Conservation (phyloP, 2,888 invertebrate genomes). For the Brenthis ino region DNA sequence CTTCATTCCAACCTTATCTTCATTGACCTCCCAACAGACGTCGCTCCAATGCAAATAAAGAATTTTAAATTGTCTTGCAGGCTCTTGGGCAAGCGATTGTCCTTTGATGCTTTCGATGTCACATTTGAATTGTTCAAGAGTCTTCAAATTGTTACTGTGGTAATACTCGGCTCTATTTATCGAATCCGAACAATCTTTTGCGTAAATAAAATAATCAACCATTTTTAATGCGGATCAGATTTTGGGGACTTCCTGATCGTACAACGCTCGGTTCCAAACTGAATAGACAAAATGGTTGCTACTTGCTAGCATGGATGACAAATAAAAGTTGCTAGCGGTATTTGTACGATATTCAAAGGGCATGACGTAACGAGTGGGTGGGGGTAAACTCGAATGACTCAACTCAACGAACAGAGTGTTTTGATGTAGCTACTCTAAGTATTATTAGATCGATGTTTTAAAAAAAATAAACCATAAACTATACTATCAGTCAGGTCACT, state of each 20-base stretch:
- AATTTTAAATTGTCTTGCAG: conserved; percentile 40
- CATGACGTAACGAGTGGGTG: no score
- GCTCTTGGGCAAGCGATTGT: conserved; percentile 30
- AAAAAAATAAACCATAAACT: no score
- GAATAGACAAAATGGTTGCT: no score
- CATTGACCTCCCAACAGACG: conserved; percentile 44
- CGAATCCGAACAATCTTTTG: conserved; percentile 47
- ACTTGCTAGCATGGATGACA: no score
- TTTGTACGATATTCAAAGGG: no score
- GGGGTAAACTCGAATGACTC: no score
- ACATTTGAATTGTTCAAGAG: conserved; percentile 43
- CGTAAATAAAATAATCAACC: conserved; percentile 44
- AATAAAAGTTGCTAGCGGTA: no score
- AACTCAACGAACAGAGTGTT: no score
- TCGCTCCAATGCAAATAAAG: conserved; percentile 50
- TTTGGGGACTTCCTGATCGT: neutral
- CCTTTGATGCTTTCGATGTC: conserved; percentile 44
- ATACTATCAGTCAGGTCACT: no score
- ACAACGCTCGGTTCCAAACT: no score
- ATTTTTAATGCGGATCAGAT: conserved; percentile 27
- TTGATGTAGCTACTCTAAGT: no score
- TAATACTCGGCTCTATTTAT: conserved; percentile 39
- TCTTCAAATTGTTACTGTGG: conserved; percentile 44
- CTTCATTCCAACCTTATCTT: conserved; percentile 30
- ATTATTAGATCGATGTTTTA: no score